Evolutionary conservation across 2,113 vertebrate genomes (phyloP).

Genomic region (Hymenochirus boettgeri): DNA sequence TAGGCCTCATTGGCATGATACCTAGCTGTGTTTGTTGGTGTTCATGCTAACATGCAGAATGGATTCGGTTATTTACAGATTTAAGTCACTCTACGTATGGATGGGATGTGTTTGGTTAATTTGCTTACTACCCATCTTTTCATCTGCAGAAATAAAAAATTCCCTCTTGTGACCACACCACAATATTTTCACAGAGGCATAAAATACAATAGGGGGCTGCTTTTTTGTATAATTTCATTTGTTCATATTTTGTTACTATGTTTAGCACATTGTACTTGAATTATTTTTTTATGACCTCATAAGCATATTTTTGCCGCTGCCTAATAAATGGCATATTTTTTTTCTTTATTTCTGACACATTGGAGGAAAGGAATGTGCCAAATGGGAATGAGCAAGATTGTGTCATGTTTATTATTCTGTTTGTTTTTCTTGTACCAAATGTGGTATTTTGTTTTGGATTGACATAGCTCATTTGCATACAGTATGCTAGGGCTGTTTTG

Average conservation of each 20-base stretch:
- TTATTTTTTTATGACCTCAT: slow-evolving; percentile 98
- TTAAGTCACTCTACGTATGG: slow-evolving; percentile 22
- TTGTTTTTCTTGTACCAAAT: slow-evolving; percentile 68
- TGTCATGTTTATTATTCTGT: slow-evolving; percentile 42
- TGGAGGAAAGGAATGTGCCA: slow-evolving; percentile 32
- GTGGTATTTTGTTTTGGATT: slow-evolving; percentile 64
- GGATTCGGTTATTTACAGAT: not conserved
- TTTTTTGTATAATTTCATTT: slow-evolving; percentile 44
- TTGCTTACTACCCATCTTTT: slow-evolving; percentile 23
- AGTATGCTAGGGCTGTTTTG: slow-evolving; percentile 17
- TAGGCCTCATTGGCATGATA: not conserved
- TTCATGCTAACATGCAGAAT: not conserved
- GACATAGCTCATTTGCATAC: slow-evolving; percentile 51
- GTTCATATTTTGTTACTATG: slow-evolving; percentile 60
- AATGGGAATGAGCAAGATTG: slow-evolving; percentile 21
- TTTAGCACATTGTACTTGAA: slow-evolving; percentile 97
- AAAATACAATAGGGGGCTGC: slow-evolving; percentile 36
- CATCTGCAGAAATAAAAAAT: slow-evolving; percentile 6
- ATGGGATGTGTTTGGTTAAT: slow-evolving; percentile 40
- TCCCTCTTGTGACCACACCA: slow-evolving; percentile 17
- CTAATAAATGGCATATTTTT: slow-evolving; percentile 22
- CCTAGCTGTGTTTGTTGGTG: not conserved
- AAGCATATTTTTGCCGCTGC: slow-evolving; percentile 67
- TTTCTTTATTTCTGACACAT: slow-evolving; percentile 25
- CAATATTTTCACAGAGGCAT: slow-evolving; percentile 14